A percentile compares a stretch with the other conserved stretches of the same genome.
Evolutionary conservation across 2,113 vertebrate genomes (phyloP).

Genomic region (Taurulus bubalis): DNA sequence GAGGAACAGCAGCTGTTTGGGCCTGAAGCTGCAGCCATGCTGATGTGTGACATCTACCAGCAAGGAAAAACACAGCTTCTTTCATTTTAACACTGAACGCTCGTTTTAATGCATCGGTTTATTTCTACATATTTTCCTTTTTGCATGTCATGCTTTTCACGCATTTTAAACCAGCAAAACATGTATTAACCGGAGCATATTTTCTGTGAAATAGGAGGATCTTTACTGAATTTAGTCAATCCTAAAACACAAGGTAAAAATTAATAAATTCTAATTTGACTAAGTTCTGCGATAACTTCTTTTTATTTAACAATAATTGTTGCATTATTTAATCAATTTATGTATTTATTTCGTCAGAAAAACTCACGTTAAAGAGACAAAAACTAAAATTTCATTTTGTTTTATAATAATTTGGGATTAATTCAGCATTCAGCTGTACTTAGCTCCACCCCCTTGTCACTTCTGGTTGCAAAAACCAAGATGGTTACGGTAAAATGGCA

Average conservation of each 20-base stretch:
- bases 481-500: too few relatives aligned
- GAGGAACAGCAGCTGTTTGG: neutral
- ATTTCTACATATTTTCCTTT: neutral
- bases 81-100: neutral
- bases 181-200: too few relatives aligned
- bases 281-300: neutral
- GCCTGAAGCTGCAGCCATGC: neutral
- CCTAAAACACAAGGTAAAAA: too few relatives aligned
- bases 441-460: neutral
- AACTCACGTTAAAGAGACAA: too few relatives aligned
- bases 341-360: neutral
- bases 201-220: neutral
- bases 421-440: neutral
- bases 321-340: neutral
- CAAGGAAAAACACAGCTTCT: neutral
- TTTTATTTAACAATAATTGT: neutral
- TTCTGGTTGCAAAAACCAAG: too few relatives aligned
- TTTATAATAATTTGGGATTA: too few relatives aligned
- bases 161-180: neutral
- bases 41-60: too few relatives aligned
- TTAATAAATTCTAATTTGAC: neutral
- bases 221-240: too few relatives aligned
- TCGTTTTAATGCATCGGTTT: too few relatives aligned
- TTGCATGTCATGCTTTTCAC: neutral
- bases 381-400: too few relatives aligned